Evolutionary conservation across 2,113 vertebrate species (phyloP).

Genomic region (Cinclus mexicanus): DNA sequence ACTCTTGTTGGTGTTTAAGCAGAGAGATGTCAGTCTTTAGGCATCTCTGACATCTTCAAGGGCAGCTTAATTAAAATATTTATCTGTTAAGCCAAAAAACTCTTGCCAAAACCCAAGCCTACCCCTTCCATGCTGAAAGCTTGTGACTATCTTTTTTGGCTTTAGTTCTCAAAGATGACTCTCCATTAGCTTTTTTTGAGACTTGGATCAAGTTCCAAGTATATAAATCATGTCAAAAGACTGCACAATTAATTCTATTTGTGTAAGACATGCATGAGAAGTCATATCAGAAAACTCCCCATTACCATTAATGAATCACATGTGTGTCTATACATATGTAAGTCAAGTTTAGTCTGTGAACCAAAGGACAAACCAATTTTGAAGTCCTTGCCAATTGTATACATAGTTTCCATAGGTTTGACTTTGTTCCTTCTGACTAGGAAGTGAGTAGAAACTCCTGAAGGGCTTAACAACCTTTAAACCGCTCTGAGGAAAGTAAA

Average conservation of each 20-base stretch:
- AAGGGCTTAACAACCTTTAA: slow-evolving; percentile 3
- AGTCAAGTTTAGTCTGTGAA: not conserved
- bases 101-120: not conserved
- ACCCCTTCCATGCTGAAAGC: not conserved
- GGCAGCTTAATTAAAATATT: slow-evolving; percentile 12
- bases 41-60: not conserved
- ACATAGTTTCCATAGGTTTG: not conserved
- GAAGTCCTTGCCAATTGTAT: not conserved
- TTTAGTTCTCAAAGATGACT: not conserved
- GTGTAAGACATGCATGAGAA: slow-evolving; percentile 27
- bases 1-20: not conserved
- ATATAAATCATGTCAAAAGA: slow-evolving; percentile 29
- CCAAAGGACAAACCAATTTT: not conserved
- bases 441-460: not conserved
- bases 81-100: not conserved
- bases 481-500: not conserved
- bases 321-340: not conserved
- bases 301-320: slow-evolving; percentile 4
- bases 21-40: slow-evolving; percentile 8
- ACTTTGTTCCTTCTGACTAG: not conserved
- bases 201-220: slow-evolving; percentile 8
- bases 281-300: not conserved
- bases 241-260: not conserved
- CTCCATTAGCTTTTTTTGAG: not conserved
- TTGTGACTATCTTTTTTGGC: not conserved